phyloP scores from a whole-genome alignment of 2,888 invertebrate species.

The Cheilosia vulpina region DNA sequence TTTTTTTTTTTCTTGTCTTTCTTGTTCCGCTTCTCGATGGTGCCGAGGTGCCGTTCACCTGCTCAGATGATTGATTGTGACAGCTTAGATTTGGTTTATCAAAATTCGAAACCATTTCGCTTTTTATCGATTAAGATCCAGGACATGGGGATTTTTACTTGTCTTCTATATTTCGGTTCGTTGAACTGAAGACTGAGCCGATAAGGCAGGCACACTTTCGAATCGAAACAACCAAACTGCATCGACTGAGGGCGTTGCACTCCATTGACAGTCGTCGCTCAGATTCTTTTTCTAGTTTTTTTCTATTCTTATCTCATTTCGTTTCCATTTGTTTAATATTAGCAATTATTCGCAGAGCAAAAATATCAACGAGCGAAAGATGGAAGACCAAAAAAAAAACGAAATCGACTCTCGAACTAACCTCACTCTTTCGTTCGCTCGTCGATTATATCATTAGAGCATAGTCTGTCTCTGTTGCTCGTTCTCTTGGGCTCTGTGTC shows the following conservation, averaged over 20 bases:
- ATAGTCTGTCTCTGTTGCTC: conserved; percentile 36
- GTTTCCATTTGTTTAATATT: conserved; percentile 62
- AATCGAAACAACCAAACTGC: conserved; percentile 11
- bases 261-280: conserved; percentile 61
- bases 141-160: conserved; percentile 25
- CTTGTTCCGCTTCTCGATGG: conserved; percentile 19
- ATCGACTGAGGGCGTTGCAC: conserved; percentile 58
- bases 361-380: conserved; percentile 35
- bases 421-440: conserved; percentile 44
- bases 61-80: conserved; percentile 48
- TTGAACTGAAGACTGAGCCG: conserved; percentile 44
- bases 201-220: conserved; percentile 37
- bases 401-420: conserved; percentile 72
- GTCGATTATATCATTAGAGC: conserved; percentile 24
- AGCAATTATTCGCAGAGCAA: conserved; percentile 68
- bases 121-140: conserved; percentile 59
- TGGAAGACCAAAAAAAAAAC: conserved; percentile 55
- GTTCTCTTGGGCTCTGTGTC: conserved; percentile 38
- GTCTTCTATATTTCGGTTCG: conserved; percentile 8
- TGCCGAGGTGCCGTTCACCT: conserved; percentile 19
- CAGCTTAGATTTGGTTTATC: conserved; percentile 43
- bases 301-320: conserved; percentile 51
- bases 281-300: conserved; percentile 13
- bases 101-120: conserved; percentile 43
- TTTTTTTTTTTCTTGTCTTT: not conserved